Base-by-base conservation (phyloP, 1,140 invertebrate species). In the Colletes latitarsis region DNA sequence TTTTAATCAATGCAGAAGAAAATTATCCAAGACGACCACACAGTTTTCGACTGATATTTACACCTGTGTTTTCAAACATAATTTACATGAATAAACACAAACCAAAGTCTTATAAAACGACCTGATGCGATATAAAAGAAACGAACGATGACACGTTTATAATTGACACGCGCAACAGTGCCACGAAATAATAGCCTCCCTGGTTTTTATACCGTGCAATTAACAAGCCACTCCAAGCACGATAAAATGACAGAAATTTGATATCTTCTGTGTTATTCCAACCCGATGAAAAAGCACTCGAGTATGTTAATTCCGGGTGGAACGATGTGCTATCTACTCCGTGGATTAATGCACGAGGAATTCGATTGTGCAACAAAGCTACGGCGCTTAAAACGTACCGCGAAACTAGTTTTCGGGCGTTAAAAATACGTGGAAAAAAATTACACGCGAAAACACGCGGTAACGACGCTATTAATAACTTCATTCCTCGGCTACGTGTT, bases 291-390 rank as follows among this genome's bases (percentile, higher is more conserved):
- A 4, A 6, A 46, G 15, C 43, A 12, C 17, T 21, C 64, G 43
- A 14, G 14, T 67, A 67, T 67, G 64, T 67, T 67, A 67, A 67
- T 67, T 67, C 64, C 43, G 10, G 0, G 6, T 41, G 43, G 43
- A 21, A 15, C 41, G 43, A 67, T 49, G 64, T n/a, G 64, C 19
- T 67, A 67, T 67, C 64, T 67, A n/a, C n/a, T 6, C 64, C 30
- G n/a, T 10, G 41, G 64, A 67, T 49, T 67, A 67, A 67, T 67
- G 43, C 64, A 67, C 21, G 64, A 52, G 64, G n/a, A 67, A 6
- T 49, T 21, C 43, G 41, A 49, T 67, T n/a, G 64, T 49, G 64
- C 64, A 49, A 49, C 63, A 19, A n/a, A n/a, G 17, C 64, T 43
- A 43, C 3, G 8, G 0, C 19, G 63, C 30, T 21, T 4, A 30